A percentile compares a stretch with the other conserved stretches of the same genome.
phyloP scores from a whole-genome alignment of 2,113 vertebrate species.

The Trichechus manatus region DNA sequence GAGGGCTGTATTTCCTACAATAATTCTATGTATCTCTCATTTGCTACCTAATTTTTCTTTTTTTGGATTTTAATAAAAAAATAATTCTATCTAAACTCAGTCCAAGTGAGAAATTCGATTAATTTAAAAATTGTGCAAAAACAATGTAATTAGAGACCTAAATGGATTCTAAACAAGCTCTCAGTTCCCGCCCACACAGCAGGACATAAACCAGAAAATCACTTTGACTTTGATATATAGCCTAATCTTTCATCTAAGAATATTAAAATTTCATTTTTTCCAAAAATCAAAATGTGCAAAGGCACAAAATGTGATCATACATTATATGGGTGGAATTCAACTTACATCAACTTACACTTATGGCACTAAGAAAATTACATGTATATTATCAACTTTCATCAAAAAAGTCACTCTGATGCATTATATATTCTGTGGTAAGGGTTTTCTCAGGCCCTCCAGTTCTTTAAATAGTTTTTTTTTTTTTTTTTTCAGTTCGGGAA shows the following conservation, averaged over 20 bases:
- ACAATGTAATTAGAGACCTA: constrained; percentile 77
- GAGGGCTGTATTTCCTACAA: constrained; percentile 57
- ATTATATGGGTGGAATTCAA: not conserved
- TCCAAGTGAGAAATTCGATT: constrained; percentile 83
- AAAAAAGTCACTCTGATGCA: not conserved
- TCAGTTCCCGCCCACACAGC: constrained; percentile 3
- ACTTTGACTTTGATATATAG: constrained; percentile 66
- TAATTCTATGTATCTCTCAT: constrained; percentile 60
- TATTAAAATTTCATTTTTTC: constrained; percentile 51
- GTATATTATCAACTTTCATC: not conserved
- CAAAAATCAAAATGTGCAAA: not conserved
- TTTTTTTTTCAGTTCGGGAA: not conserved
- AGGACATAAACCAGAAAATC: constrained; percentile 63
- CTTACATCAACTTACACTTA: not conserved
- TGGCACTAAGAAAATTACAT: not conserved
- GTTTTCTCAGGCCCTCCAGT: not conserved
- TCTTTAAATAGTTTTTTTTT: not conserved
- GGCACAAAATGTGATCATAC: constrained; percentile 19
- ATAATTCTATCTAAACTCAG: constrained; percentile 73
- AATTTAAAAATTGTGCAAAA: constrained; percentile 77
- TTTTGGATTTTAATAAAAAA: constrained; percentile 78
- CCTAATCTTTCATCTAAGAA: constrained; percentile 45
- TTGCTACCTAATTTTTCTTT: constrained; percentile 59
- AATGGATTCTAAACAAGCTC: constrained; percentile 73
- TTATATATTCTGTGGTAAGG: not conserved